Percentiles rank a stretch among this genome's conserved stretches.
Conservation (phyloP, 2,797 vertebrate genomes). For the Dallia pectoralis region DNA sequence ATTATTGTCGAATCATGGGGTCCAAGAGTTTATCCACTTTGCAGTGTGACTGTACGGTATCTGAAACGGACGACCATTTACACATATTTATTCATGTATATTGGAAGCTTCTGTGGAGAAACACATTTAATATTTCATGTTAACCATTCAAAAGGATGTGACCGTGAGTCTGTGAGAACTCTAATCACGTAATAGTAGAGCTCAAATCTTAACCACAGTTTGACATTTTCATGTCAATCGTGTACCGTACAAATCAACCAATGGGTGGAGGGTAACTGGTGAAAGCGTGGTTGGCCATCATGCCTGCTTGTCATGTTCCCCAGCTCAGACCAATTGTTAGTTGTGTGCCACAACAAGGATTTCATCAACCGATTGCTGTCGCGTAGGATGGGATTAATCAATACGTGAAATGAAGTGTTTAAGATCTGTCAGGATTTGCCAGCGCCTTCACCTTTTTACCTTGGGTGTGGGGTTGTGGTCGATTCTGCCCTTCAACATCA, state of each 20-base stretch:
- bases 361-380: no score
- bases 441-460: no score
- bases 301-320: not conserved
- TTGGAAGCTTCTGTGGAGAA: no score
- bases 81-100: slow-evolving; percentile 16
- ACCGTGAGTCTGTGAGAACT: not conserved
- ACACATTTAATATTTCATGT: no score
- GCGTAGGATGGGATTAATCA: no score
- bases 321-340: no score
- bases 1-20: slow-evolving; percentile 37
- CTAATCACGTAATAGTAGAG: not conserved
- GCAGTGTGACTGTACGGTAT: slow-evolving; percentile 8
- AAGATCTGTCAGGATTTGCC: no score
- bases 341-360: no score
- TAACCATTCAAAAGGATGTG: no score
- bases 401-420: no score
- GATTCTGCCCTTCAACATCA: no score
- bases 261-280: not conserved
- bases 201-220: not conserved
- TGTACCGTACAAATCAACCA: not conserved
- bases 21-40: slow-evolving; percentile 22
- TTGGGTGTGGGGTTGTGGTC: no score
- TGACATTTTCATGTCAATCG: not conserved
- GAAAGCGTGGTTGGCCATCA: not conserved
- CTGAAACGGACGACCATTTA: slow-evolving; percentile 6